Evolutionary conservation across 1,140 invertebrate species (phyloP), one percentile per base, ranked within the genome.

Genomic region (Acromyrmex echinatior): DNA sequence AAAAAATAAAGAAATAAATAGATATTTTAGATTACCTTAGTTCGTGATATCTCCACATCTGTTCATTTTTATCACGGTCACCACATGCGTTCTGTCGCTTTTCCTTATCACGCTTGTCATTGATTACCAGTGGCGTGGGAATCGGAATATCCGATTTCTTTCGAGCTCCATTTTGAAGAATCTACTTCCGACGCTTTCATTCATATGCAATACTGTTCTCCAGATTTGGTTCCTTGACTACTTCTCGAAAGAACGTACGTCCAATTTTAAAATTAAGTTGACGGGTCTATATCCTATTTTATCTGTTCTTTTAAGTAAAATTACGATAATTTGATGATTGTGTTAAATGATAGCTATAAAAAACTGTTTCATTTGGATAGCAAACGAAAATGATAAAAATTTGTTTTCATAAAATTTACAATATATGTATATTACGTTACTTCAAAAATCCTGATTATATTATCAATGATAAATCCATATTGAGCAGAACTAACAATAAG

Each of bases 1-100:
- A 12, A 21, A 16, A 39, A 80, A 56, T 6, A 45, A 45, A 3
- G 25, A 45, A 39, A 16, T 35, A 82, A 18, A 35, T 39, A 16
- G 18, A 21, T 73, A 21, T 21, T 21, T n/a, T 12, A 49, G 14
- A 5, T 14, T 5, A 68, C 68, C 68, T 73, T 73, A 76, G 82
- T 45, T 45, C 16, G 16, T 66, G 71, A 84, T 88, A 90, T 87
- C 81, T 76, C 31, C 79, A 70, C 88, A 90, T 90, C 88, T 90
- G 89, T 90, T 90, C 80, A 65, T 39, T 81, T 90, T 90, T 90
- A 90, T 90, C 88, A 85, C 68, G 62, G 66, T 77, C 68, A 77
- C 10, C 74, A 79, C 86, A 74, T 73, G 76, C 76, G 76, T 82
- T 62, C 68, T 77, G 56, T 51, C 77, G 21, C 14, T 45, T 81